Conservation (phyloP, 2,797 vertebrate genomes). For the Miichthys miiuy region DNA sequence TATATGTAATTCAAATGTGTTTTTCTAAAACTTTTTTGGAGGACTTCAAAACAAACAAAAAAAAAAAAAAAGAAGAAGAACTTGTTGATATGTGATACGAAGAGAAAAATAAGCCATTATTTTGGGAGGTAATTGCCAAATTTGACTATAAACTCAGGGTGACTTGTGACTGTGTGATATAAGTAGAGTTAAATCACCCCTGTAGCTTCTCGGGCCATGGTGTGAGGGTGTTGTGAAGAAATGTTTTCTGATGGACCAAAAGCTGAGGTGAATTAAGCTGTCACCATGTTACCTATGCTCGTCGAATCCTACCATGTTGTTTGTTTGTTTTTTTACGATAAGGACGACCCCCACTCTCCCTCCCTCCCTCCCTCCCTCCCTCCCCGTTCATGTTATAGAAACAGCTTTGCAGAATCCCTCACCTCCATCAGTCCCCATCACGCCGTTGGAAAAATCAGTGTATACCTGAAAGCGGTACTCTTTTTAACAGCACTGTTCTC, state of each 20-base stretch:
- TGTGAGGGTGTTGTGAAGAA: constrained; percentile 54
- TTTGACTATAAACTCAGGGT: constrained; percentile 81
- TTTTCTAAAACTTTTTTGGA: constrained; percentile 92
- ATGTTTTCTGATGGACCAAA: constrained; percentile 74
- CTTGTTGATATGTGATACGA: constrained; percentile 83
- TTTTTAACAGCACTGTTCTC: constrained; percentile 68
- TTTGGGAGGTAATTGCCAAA: constrained; percentile 96
- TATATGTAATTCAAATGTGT: constrained; percentile 91
- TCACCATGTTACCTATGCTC: constrained; percentile 83
- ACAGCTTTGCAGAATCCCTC: constrained; percentile 81
- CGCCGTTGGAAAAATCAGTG: constrained; percentile 45
- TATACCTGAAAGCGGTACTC: constrained; percentile 65
- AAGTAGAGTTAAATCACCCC: constrained; percentile 64
- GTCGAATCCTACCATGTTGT: constrained; percentile 84
- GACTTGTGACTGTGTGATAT: constrained; percentile 78
- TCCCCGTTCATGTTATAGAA: constrained; percentile 75
- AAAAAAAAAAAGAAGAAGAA: not conserved
- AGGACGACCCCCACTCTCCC: constrained; percentile 59
- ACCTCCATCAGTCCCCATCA: constrained; percentile 60
- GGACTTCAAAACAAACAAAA: constrained; percentile 85
- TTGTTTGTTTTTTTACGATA: constrained; percentile 83
- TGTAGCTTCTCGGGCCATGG: constrained; percentile 57
- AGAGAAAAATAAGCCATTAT: constrained; percentile 90
- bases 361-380: not conserved
- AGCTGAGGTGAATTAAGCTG: constrained; percentile 70